Conservation (phyloP, 2,797 vertebrate species). For the Gallinago solitaria region DNA sequence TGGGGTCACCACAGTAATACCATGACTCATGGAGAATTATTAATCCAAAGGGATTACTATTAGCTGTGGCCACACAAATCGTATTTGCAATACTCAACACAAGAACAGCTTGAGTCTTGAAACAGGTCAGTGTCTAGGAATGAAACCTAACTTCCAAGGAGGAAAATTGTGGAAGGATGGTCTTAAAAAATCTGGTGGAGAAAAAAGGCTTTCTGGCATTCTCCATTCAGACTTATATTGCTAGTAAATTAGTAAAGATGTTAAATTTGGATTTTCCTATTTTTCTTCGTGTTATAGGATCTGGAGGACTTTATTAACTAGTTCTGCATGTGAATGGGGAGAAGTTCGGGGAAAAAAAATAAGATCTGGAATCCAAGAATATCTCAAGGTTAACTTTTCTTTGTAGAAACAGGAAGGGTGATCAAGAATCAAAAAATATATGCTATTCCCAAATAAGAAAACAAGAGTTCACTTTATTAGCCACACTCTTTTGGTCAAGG, state of each 20-base stretch:
- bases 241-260: neutral
- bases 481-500: neutral
- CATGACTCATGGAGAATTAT: neutral
- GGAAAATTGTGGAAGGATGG: neutral
- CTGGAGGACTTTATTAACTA: neutral
- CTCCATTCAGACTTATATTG: neutral
- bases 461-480: neutral
- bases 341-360: neutral
- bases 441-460: neutral
- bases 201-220: neutral
- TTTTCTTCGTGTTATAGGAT: accelerated
- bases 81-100: neutral
- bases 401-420: neutral
- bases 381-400: neutral
- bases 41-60: neutral
- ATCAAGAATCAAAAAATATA: neutral
- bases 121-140: accelerated
- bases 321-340: neutral
- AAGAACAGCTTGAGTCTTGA: neutral
- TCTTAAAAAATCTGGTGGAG: neutral
- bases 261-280: neutral
- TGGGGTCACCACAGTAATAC: neutral
- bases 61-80: neutral
- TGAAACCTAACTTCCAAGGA: neutral
- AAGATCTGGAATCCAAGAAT: neutral